Evolutionary conservation across 1,140 invertebrate genomes (phyloP).

Genomic region (Camponotus vicinus): DNA sequence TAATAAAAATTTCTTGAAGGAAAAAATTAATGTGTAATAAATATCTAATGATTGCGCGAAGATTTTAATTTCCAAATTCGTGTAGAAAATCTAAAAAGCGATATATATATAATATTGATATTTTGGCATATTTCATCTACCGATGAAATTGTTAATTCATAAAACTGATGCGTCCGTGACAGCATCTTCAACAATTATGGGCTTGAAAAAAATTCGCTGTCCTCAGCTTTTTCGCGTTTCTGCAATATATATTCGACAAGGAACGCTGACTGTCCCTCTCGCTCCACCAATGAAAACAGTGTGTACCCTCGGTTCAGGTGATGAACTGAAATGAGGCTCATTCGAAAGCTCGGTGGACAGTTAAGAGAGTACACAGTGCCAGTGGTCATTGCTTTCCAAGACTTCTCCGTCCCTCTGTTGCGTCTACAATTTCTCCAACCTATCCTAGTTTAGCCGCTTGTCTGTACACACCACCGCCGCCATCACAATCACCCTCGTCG

Average conservation of each 20-base stretch:
- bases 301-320: conserved; percentile 72
- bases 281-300: conserved; percentile 7
- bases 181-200: neutral
- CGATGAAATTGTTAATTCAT: conserved; percentile 5
- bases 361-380: conserved; percentile 73
- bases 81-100: neutral
- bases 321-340: conserved; percentile 78
- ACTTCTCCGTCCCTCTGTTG: conserved; percentile 35
- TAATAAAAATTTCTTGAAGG: neutral
- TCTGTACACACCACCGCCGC: conserved; percentile 10
- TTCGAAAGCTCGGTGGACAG: conserved; percentile 74
- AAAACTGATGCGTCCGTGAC: neutral
- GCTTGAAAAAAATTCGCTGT: conserved; percentile 42
- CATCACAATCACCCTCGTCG: conserved; percentile 31
- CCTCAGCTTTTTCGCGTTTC: conserved; percentile 51
- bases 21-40: neutral
- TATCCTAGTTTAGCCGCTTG: conserved; percentile 51
- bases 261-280: neutral
- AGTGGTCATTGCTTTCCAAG: conserved; percentile 40
- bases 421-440: conserved; percentile 9
- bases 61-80: conserved; percentile 9
- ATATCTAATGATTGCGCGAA: neutral
- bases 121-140: neutral
- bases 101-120: neutral
- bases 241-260: conserved; percentile 52